A percentile compares a stretch with the other conserved stretches of the same genome.
Evolutionary conservation across 2,113 vertebrate genomes (phyloP).

Genomic region (Desmodus rotundus): DNA sequence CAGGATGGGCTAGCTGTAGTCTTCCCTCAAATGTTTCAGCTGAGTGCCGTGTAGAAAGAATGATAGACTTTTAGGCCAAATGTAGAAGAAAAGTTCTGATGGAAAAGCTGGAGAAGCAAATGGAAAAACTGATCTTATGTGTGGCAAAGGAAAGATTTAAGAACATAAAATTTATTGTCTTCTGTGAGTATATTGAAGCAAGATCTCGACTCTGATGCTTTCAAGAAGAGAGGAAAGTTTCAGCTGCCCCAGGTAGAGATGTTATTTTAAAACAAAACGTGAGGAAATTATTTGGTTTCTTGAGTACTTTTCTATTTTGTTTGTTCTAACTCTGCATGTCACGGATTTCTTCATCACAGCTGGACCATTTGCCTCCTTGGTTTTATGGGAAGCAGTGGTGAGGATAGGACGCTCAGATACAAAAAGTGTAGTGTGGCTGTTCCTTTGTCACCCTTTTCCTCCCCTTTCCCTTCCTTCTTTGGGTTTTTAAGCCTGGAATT

Average conservation of each 20-base stretch:
- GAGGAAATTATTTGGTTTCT: constrained; percentile 16
- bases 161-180: constrained; percentile 49
- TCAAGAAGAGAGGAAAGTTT: constrained; percentile 64
- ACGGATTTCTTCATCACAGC: background rate
- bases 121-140: constrained; percentile 70
- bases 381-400: background rate
- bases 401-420: background rate
- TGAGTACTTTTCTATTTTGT: constrained; percentile 36
- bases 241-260: background rate
- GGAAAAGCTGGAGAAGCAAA: constrained; percentile 68
- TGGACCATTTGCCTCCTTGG: background rate
- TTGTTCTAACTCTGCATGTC: constrained; percentile 31
- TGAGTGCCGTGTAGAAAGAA: constrained; percentile 70
- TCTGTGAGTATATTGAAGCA: constrained; percentile 56
- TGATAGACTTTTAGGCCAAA: constrained; percentile 40
- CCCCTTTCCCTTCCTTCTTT: background rate
- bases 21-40: background rate
- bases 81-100: constrained; percentile 59
- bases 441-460: background rate
- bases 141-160: constrained; percentile 61
- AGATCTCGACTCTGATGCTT: constrained; percentile 50
- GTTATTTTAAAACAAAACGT: constrained; percentile 15
- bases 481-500: background rate
- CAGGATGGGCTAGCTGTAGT: background rate
- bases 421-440: background rate